A percentile compares a stretch with the other conserved stretches of the same genome.
phyloP scores from a whole-genome alignment of 2,113 vertebrate species.

The Paralichthys olivaceus region DNA sequence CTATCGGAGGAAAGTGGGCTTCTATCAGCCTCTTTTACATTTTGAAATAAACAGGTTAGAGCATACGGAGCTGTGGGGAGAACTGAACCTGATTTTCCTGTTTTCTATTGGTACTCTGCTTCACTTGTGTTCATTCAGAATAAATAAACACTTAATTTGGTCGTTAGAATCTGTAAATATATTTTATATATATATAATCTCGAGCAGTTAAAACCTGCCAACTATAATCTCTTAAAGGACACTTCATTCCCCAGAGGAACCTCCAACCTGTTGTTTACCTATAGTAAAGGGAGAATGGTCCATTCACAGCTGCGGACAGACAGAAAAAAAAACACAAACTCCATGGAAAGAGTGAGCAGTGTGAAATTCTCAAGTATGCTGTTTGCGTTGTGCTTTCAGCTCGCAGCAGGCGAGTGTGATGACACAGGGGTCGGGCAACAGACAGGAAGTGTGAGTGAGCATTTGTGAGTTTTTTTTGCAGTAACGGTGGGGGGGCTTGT shows the following conservation, averaged over 20 bases:
- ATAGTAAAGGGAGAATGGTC: slow-evolving; percentile 75
- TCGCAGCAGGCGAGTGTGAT: slow-evolving; percentile 32
- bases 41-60: slow-evolving; percentile 48
- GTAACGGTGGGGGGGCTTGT: neutral
- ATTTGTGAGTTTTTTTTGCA: slow-evolving; percentile 28
- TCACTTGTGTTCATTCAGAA: slow-evolving; percentile 42
- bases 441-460: slow-evolving; percentile 10
- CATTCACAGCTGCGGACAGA: slow-evolving; percentile 30
- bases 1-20: slow-evolving; percentile 26
- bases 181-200: slow-evolving; percentile 36
- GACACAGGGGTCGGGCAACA: slow-evolving; percentile 17
- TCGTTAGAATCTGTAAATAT: slow-evolving; percentile 55
- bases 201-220: slow-evolving; percentile 71
- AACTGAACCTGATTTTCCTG: slow-evolving; percentile 44
- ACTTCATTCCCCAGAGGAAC: slow-evolving; percentile 54
- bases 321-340: slow-evolving; percentile 9
- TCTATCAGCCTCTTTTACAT: slow-evolving; percentile 41
- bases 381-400: slow-evolving; percentile 34
- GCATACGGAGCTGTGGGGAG: slow-evolving; percentile 20
- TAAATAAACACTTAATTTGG: slow-evolving; percentile 49
- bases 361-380: slow-evolving; percentile 32
- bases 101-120: slow-evolving; percentile 30
- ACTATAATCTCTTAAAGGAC: slow-evolving; percentile 63
- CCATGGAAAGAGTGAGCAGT: slow-evolving; percentile 15
- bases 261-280: slow-evolving; percentile 13